Evolutionary conservation across 2,888 invertebrate species (phyloP).

Genomic region (Dexiosoma caninum): DNA sequence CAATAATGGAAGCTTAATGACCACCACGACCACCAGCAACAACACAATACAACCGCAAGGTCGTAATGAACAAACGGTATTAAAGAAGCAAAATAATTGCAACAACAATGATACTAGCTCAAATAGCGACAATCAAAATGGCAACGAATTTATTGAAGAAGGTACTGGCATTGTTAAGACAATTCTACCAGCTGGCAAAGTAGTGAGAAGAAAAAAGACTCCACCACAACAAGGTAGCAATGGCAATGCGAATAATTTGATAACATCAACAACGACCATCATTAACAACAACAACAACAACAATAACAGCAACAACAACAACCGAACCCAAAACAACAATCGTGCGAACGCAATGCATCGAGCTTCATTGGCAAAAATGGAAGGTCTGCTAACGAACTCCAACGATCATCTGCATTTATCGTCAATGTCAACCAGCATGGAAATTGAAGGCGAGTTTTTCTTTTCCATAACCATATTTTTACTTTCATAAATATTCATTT

Average conservation of each 20-base stretch:
- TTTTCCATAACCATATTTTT: too few relatives aligned
- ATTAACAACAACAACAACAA: conserved; percentile 65
- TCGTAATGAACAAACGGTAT: conserved; percentile 60
- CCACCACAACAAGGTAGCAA: conserved; percentile 67
- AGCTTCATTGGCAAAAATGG: conserved; percentile 81
- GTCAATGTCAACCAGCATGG: conserved; percentile 78
- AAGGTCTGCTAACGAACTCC: conserved; percentile 68
- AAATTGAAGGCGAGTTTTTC: conserved; percentile 80
- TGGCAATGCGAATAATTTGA: conserved; percentile 42
- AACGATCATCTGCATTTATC: conserved; percentile 78
- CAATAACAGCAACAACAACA: conserved; percentile 64
- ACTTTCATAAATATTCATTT: too few relatives aligned
- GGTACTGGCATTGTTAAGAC: conserved; percentile 82
- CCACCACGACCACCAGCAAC: not conserved
- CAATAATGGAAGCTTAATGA: conserved; percentile 59
- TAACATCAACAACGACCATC: conserved; percentile 49
- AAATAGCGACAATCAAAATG: conserved; percentile 75
- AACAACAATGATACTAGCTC: conserved; percentile 65
- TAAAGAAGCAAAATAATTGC: conserved; percentile 64
- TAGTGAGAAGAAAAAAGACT: conserved; percentile 77
- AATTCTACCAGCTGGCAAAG: conserved; percentile 86
- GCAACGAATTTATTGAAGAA: conserved; percentile 74
- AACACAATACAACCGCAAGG: conserved; percentile 10
- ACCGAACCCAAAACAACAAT: conserved; percentile 68
- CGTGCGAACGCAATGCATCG: conserved; percentile 78